phyloP scores from a whole-genome alignment of 1,140 invertebrate species.

The Neomicropteryx cornuta region DNA sequence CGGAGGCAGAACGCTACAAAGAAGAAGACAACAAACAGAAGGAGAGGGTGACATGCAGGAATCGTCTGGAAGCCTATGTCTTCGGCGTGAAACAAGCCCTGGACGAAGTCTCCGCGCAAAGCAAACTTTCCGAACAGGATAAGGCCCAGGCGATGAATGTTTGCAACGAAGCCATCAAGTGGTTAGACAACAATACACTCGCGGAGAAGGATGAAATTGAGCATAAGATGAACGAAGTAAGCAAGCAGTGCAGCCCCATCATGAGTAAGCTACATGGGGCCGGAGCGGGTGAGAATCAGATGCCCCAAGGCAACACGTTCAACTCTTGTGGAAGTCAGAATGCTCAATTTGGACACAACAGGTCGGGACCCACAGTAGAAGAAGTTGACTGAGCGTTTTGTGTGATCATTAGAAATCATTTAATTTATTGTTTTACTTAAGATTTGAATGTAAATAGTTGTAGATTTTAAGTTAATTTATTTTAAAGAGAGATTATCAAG shows the following conservation, averaged over 20 bases:
- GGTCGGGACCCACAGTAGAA: slow-evolving; percentile 54
- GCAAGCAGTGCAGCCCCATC: slow-evolving; percentile 54
- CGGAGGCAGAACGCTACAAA: slow-evolving; percentile 58
- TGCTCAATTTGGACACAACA: slow-evolving; percentile 5
- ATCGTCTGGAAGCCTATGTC: slow-evolving; percentile 69
- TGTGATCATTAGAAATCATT: slow-evolving; percentile 1
- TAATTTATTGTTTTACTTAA: slow-evolving; percentile 5
- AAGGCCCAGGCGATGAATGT: slow-evolving; percentile 43
- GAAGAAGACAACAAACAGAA: slow-evolving; percentile 54
- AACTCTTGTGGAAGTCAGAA: slow-evolving; percentile 12
- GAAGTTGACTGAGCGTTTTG: slow-evolving; percentile 44
- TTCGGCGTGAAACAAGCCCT: slow-evolving; percentile 64
- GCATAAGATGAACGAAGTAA: slow-evolving; percentile 60
- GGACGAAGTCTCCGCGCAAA: slow-evolving; percentile 48
- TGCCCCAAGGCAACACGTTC: slow-evolving; percentile 6
- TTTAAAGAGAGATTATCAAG: too few species aligned
- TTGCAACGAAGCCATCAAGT: slow-evolving; percentile 38
- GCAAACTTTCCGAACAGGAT: slow-evolving; percentile 47
- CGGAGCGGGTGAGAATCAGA: slow-evolving; percentile 40
- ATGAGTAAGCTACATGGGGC: slow-evolving; percentile 64
- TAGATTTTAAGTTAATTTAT: slow-evolving; percentile 14
- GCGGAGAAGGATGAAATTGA: slow-evolving; percentile 77
- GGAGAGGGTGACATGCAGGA: slow-evolving; percentile 57
- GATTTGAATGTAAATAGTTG: too few species aligned
- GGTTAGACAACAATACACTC: slow-evolving; percentile 48